Conservation (phyloP, 2,113 vertebrate genomes). For the Aleadryas rufinucha region DNA sequence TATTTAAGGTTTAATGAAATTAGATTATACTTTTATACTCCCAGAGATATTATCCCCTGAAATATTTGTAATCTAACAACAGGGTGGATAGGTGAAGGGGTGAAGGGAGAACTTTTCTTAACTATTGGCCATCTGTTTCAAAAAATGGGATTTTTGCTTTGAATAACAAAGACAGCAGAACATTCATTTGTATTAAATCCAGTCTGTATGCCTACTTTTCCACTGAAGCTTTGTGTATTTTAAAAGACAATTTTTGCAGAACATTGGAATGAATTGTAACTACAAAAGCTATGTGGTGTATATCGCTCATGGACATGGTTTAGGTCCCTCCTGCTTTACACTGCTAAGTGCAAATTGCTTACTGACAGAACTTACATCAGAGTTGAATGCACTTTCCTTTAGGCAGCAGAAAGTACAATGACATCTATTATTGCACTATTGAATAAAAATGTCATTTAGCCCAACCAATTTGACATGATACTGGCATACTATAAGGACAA, state of each 20-base stretch:
- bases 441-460: background rate
- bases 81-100: background rate
- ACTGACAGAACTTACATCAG: background rate
- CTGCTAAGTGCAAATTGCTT: background rate
- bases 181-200: background rate
- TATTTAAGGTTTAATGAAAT: background rate
- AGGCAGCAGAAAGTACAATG: background rate
- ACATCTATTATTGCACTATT: background rate
- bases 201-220: background rate
- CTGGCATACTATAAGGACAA: background rate
- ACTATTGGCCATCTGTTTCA: background rate
- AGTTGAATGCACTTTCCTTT: background rate
- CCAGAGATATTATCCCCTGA: background rate
- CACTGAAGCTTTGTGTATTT: background rate
- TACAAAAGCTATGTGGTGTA: background rate
- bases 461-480: background rate
- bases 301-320: background rate
- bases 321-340: background rate
- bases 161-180: background rate
- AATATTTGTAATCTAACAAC: background rate
- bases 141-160: background rate
- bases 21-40: background rate
- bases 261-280: background rate
- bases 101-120: background rate
- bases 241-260: background rate